Percentiles rank a stretch among this genome's conserved stretches.
Conservation (phyloP, 2,888 invertebrate species). For the Mesorhabditis belari region DNA sequence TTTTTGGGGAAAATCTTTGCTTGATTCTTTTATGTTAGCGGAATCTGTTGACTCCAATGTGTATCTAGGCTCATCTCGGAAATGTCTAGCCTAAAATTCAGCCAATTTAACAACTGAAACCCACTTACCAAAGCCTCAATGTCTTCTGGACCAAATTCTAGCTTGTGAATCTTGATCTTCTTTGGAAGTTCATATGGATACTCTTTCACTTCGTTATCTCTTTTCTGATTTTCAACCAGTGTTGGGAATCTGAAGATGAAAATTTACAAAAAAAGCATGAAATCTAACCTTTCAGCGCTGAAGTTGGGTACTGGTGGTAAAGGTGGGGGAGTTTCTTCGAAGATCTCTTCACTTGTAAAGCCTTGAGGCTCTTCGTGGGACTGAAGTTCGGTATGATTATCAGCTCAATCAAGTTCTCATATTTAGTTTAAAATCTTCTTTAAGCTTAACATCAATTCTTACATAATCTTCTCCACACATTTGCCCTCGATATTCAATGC, state of each 20-base stretch:
- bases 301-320: neutral
- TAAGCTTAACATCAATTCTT: too few species aligned
- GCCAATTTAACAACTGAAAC: neutral
- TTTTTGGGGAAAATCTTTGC: neutral
- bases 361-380: neutral
- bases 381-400: too few species aligned
- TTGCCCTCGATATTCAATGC: slow-evolving; percentile 46
- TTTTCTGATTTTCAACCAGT: neutral
- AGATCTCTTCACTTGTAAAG: neutral
- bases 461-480: slow-evolving; percentile 25
- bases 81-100: neutral
- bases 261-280: neutral
- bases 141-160: neutral
- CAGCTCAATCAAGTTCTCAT: too few species aligned
- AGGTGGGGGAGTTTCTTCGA: neutral
- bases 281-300: neutral
- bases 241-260: neutral
- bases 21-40: too few species aligned
- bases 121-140: neutral
- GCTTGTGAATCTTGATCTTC: neutral
- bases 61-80: neutral
- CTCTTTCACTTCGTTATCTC: neutral
- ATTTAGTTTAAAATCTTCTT: too few species aligned
- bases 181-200: neutral
- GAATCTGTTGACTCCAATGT: neutral